Evolutionary conservation across 2,113 vertebrate species (phyloP), one percentile per base, ranked within the genome.

Genomic region (Anser cygnoides): DNA sequence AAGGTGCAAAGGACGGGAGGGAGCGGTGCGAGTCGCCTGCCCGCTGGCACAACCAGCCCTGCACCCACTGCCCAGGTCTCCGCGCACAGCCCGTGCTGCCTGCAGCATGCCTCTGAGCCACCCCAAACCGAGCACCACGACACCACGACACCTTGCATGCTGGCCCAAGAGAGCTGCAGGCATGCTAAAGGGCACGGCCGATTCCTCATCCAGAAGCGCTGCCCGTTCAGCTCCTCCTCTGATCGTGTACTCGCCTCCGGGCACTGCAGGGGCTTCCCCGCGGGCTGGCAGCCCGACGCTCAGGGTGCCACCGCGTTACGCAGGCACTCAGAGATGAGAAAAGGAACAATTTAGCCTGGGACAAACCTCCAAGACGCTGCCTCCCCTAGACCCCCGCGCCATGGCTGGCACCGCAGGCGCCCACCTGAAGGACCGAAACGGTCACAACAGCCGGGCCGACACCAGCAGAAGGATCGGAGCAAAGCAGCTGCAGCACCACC

Each of bases 1-100:
- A 43, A 73, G 86, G 76, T 9, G 43, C 88, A 94, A 75, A 94
- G 88, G 82, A 88, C 81, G 71, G 76, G 75, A 86, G 72, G 50
- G 59, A 95, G 72, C 20, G 37, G 11, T 58, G 33, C 0, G 28
- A 83, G 77, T 39, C 0, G 2, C 39, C 82, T 7, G 16, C 44
- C 28, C 1, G 1, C 70, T 83, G 77, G 77, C 89, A 92, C 58
- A 28, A n/a, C 43, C 81, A 67, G 54, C 58, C 62, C 67, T 63
- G 78, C 90, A 93, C n/a, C 58, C 21, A 11, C 26, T 72, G 8
- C 39, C 8, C 11, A 18, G 17, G 37, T 41, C 37, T 15, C 61
- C 17, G 35, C 16, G 10, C 61, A 23, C 61, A 17, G 37, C 35
- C 35, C 23, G 61, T 26, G 61, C 61, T 16, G 37, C 89, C 89